Evolutionary conservation across 2,113 vertebrate genomes (phyloP), one percentile per base, ranked within the genome.

Genomic region (Forbesichthys papilliferus): DNA sequence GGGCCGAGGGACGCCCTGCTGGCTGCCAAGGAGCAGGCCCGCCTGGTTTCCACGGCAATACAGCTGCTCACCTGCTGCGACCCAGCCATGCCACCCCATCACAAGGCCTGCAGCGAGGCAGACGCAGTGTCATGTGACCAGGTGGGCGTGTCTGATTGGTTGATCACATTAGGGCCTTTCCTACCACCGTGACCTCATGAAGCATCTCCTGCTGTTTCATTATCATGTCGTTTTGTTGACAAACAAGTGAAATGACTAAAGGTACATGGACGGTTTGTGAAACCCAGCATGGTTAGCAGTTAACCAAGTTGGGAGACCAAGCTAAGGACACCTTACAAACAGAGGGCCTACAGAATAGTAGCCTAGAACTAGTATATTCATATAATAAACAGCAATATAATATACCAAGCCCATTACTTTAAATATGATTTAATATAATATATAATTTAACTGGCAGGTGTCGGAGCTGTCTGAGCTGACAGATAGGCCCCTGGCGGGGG

Each of bases 51-150:
- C 86, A 96, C 95, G 66, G 96, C 96, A 0, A 99, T 99, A 1
- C 95, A 96, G 3, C 85, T 98, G 36, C 85, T 99, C 78, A 96
- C 95, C 66, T 93, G 94, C 0, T 95, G 95, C 81, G 95, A 96
- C 69, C 92, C 90, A 0, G 87, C 93, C 0, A 88, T 86, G 10
- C 83, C 84, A 9, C 69, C 89, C 69, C 90, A 94, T 73, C 92
- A 94, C 82, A 96, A 95, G 80, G 91, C 94, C 7, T 95, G 92
- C 86, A 91, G 92, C 81, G 94, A 92, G 0, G 95, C 96, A 56
- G 93, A 93, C 0, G 72, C 69, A 0, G 95, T 94, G 68, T 88
- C 91, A 1, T 94, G 94, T 77, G 90, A 92, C 0, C 78, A 92
- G 0, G 79, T 91, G 18, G 94, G 5, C 36, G 36, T 42, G 36